Conservation (phyloP, 2,888 invertebrate genomes). For the Amiota communis region DNA sequence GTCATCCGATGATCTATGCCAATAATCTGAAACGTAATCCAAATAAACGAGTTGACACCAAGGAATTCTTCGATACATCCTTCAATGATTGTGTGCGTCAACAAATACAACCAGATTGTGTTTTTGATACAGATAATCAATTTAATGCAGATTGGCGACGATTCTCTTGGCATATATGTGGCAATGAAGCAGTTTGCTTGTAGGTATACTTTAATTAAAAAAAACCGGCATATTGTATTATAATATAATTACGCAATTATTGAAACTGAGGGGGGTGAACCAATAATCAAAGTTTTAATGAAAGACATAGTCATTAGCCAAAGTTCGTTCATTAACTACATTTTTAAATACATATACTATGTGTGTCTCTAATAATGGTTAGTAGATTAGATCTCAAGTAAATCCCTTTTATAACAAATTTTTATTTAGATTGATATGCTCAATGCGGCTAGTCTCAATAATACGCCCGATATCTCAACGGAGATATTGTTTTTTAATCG, state of each 20-base stretch:
- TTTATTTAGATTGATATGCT: conserved; percentile 37
- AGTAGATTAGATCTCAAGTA: neutral
- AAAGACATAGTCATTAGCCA: neutral
- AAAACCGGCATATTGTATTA: too few species aligned
- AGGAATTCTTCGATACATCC: conserved; percentile 50
- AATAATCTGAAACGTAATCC: conserved; percentile 49
- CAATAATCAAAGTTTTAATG: neutral
- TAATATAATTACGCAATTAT: conserved; percentile 19
- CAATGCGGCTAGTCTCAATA: conserved; percentile 44
- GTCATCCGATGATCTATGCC: conserved; percentile 54
- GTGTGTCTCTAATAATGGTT: too few species aligned
- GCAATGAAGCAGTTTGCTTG: conserved; percentile 87
- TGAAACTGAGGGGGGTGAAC: neutral
- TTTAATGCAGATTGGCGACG: conserved; percentile 87
- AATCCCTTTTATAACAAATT: neutral
- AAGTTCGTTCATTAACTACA: neutral
- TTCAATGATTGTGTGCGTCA: conserved; percentile 83
- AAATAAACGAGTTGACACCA: conserved; percentile 25
- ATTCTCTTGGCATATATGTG: conserved; percentile 89
- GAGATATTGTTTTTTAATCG: conserved; percentile 86
- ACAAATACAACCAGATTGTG: conserved; percentile 48
- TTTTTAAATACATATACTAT: neutral
- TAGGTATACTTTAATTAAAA: conserved; percentile 72
- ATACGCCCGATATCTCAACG: conserved; percentile 67
- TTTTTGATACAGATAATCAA: conserved; percentile 82